These are phyloP conservation scores for Ceratoteleas bidentatus DNA, from an alignment of 1,140 invertebrate species.

Conservation along the genomic window DNA sequence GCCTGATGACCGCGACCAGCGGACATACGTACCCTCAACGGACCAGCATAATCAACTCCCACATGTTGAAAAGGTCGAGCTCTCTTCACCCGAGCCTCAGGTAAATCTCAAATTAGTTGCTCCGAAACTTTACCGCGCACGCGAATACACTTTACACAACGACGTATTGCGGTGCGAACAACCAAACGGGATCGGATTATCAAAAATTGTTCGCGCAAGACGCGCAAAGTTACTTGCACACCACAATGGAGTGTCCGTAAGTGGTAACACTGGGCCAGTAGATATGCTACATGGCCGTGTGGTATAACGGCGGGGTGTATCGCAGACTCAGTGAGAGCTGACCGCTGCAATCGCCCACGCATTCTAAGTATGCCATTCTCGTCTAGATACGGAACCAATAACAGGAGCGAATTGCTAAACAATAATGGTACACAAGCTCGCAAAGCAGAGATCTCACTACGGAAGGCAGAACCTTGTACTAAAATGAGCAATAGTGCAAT, in stretches of 20 bases:
- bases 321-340: neutral
- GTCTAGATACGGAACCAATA: neutral
- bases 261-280: neutral
- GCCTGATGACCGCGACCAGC: neutral
- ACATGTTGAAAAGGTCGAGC: neutral
- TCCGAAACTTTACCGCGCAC: neutral
- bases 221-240: neutral
- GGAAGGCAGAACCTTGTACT: neutral
- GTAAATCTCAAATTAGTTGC: neutral
- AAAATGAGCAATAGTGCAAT: neutral
- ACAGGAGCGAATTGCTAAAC: neutral
- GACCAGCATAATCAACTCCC: neutral
- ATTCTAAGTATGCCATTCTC: neutral
- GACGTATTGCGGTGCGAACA: neutral
- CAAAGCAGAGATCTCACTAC: neutral
- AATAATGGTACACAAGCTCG: neutral
- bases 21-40: neutral
- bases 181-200: neutral
- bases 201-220: neutral
- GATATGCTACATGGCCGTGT: neutral
- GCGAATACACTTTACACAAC: neutral
- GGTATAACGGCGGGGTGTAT: constrained; percentile 4
- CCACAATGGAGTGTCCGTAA: neutral
- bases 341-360: neutral
- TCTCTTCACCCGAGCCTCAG: neutral